Conservation (phyloP, 2,113 vertebrate genomes). For the Cygnus buccinator region DNA sequence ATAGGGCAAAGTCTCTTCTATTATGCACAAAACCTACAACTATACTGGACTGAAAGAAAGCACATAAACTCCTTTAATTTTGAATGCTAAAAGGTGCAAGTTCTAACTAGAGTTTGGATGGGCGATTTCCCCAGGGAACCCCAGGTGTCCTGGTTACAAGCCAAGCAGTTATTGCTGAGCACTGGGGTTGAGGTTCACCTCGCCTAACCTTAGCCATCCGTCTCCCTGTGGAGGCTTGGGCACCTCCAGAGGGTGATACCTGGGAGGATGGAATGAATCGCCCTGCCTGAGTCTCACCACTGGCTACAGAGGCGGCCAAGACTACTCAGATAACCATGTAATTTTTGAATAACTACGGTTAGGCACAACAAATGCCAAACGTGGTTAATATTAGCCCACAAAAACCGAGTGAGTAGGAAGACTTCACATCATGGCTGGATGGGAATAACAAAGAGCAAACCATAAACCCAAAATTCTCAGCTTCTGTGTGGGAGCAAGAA, state of each 20-base stretch:
- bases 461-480: constrained; percentile 26
- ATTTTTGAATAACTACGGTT: neutral
- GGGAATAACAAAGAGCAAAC: constrained; percentile 6
- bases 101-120: constrained; percentile 18
- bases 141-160: constrained; percentile 48
- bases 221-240: constrained; percentile 4
- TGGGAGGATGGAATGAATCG: constrained; percentile 59
- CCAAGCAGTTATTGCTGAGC: constrained; percentile 63
- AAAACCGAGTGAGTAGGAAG: constrained; percentile 35
- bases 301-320: constrained; percentile 25
- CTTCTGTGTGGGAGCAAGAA: neutral
- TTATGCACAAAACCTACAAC: neutral
- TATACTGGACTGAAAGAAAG: neutral
- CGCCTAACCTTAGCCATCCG: constrained; percentile 64
- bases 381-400: neutral
- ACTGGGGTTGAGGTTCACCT: constrained; percentile 52
- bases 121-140: constrained; percentile 72
- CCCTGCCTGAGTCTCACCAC: constrained; percentile 29
- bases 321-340: neutral
- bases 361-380: constrained; percentile 19
- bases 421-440: neutral
- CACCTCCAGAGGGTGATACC: constrained; percentile 53
- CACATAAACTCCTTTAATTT: constrained; percentile 37
- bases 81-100: constrained; percentile 56
- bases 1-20: constrained; percentile 49